phyloP scores from a whole-genome alignment of 2,888 invertebrate species.

The Bunonema sp. region DNA sequence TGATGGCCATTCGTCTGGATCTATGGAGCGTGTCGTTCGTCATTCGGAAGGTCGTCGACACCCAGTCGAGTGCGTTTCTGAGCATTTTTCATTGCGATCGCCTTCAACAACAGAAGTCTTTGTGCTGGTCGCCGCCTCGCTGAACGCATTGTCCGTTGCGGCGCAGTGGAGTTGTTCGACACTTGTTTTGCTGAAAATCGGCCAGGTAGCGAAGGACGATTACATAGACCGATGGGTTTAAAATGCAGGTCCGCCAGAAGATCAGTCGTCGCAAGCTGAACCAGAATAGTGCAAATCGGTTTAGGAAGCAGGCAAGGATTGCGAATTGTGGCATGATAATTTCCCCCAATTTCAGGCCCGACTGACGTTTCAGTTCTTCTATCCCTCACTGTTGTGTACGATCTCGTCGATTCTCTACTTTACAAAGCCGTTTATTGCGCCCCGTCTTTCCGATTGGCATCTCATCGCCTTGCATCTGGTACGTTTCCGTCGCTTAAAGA shows the following conservation, averaged over 20 bases:
- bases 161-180: slow-evolving; percentile 30
- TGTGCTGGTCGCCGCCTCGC: slow-evolving; percentile 11
- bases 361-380: slow-evolving; percentile 38
- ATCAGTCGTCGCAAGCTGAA: slow-evolving; percentile 35
- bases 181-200: slow-evolving; percentile 31
- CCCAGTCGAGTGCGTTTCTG: neutral
- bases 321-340: neutral
- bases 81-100: slow-evolving; percentile 4
- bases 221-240: neutral
- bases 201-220: slow-evolving; percentile 9
- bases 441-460: slow-evolving; percentile 14
- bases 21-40: slow-evolving; percentile 19
- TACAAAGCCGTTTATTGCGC: slow-evolving; percentile 22
- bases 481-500: slow-evolving; percentile 3
- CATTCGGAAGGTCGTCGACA: neutral
- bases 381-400: slow-evolving; percentile 36
- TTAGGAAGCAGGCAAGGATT: slow-evolving; percentile 27
- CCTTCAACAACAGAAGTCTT: slow-evolving; percentile 8
- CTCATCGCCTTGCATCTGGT: slow-evolving; percentile 29
- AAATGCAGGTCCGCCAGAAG: slow-evolving; percentile 20
- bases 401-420: slow-evolving; percentile 31
- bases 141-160: slow-evolving; percentile 17
- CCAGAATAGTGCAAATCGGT: slow-evolving; percentile 37
- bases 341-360: slow-evolving; percentile 18
- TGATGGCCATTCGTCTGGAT: slow-evolving; percentile 21